Percentiles rank a stretch among this genome's conserved stretches.
These are phyloP conservation scores for Epiblema foenella DNA, from an alignment of 2,888 invertebrate species.

Conservation along the genomic window DNA sequence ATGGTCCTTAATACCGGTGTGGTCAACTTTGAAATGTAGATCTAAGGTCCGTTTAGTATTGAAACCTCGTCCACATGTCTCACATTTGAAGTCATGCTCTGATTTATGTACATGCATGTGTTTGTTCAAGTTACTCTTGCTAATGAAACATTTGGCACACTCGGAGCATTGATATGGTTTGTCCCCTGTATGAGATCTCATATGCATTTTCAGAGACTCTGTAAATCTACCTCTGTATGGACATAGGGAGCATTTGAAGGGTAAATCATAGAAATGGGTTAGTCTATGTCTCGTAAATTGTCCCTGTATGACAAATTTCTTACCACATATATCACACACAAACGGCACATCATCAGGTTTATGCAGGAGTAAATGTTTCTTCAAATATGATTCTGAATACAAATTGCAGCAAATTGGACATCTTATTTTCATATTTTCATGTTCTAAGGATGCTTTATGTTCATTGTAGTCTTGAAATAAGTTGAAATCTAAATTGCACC, in stretches of 20 bases:
- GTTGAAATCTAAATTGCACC: slow-evolving; percentile 66
- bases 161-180: slow-evolving; percentile 73
- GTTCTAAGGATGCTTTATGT: slow-evolving; percentile 66
- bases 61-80: slow-evolving; percentile 69
- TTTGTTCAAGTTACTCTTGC: slow-evolving; percentile 75
- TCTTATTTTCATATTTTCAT: slow-evolving; percentile 63
- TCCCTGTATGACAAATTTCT: slow-evolving; percentile 64
- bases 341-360: slow-evolving; percentile 56
- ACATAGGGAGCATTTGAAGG: slow-evolving; percentile 69
- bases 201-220: slow-evolving; percentile 75
- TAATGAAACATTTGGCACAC: slow-evolving; percentile 71
- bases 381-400: slow-evolving; percentile 65
- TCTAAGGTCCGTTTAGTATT: slow-evolving; percentile 69
- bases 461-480: slow-evolving; percentile 63
- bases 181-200: slow-evolving; percentile 76
- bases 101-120: slow-evolving; percentile 68
- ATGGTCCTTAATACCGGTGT: slow-evolving; percentile 74
- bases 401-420: slow-evolving; percentile 71
- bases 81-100: slow-evolving; percentile 69
- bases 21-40: slow-evolving; percentile 73
- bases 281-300: slow-evolving; percentile 69
- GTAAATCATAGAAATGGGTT: slow-evolving; percentile 67
- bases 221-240: slow-evolving; percentile 74
- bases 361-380: slow-evolving; percentile 67
- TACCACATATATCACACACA: slow-evolving; percentile 78